phyloP scores from a whole-genome alignment of 2,797 vertebrate genomes.

The Trichosurus vulpecula region DNA sequence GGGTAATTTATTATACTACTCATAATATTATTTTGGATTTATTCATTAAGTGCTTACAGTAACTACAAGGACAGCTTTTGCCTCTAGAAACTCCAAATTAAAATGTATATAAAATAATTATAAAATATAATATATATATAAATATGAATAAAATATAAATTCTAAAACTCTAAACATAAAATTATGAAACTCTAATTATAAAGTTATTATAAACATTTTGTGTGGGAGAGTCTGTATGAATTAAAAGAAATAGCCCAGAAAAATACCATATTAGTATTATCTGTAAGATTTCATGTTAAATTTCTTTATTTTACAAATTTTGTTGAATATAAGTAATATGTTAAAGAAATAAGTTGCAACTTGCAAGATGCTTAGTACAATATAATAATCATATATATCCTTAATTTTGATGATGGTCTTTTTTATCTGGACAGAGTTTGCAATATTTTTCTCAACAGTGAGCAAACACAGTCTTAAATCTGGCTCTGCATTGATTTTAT shows the following conservation, averaged over 20 bases:
- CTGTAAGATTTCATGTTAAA: neutral
- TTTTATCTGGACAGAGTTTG: neutral
- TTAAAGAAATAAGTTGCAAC: neutral
- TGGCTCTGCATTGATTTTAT: neutral
- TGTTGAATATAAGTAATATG: neutral
- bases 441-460: neutral
- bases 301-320: neutral
- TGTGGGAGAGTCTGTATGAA: neutral
- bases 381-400: neutral
- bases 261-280: neutral
- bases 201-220: neutral
- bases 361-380: neutral
- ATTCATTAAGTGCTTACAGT: neutral
- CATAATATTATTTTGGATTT: neutral
- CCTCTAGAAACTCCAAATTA: neutral
- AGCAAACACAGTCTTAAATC: neutral
- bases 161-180: neutral
- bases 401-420: neutral
- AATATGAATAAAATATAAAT: neutral
- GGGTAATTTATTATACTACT: neutral
- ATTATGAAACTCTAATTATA: neutral
- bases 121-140: neutral
- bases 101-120: neutral
- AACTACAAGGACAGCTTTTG: neutral
- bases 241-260: neutral